Percentiles rank a stretch among this genome's conserved stretches.
phyloP scores from a whole-genome alignment of 2,113 vertebrate genomes.

The Mustelus asterias region DNA sequence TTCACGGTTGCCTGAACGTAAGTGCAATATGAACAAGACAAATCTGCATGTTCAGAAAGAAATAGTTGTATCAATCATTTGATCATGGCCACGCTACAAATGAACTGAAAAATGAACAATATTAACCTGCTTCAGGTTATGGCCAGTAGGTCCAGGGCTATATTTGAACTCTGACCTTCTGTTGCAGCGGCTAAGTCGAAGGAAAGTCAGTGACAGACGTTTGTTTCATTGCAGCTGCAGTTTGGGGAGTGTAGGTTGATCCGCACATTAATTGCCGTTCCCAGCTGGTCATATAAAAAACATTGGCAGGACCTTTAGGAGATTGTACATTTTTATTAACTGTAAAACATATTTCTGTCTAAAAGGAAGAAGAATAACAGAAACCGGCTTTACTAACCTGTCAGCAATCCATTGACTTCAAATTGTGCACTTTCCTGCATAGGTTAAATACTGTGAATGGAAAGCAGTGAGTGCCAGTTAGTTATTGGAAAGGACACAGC shows the following conservation, averaged over 20 bases:
- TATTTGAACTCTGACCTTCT: background rate
- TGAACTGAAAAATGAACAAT: constrained; percentile 22
- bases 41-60: background rate
- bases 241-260: background rate
- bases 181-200: background rate
- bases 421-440: background rate
- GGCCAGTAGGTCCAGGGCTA: background rate
- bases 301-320: background rate
- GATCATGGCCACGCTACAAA: background rate
- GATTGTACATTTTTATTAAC: background rate
- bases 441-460: background rate
- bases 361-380: background rate
- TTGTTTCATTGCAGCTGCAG: background rate
- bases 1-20: background rate
- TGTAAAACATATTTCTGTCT: background rate
- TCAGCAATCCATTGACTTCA: background rate
- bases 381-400: background rate
- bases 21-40: background rate
- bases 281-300: background rate
- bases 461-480: background rate
- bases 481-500: background rate
- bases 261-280: background rate
- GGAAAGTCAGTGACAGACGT: background rate
- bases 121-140: constrained; percentile 11
- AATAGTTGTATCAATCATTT: background rate